Base-by-base conservation (phyloP, 2,797 vertebrate genomes). In the Sarcoramphus papa region DNA sequence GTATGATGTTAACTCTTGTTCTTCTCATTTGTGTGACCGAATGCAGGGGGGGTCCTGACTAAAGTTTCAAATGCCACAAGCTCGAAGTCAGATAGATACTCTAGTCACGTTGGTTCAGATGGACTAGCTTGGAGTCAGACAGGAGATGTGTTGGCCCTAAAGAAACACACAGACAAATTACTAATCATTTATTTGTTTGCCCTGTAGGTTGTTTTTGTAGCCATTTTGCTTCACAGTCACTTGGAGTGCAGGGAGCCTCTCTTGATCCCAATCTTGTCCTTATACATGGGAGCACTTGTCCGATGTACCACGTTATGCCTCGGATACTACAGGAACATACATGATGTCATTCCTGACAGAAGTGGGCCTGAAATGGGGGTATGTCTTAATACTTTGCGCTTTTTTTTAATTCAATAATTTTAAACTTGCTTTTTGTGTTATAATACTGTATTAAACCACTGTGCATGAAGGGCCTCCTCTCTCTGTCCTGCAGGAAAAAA, bases 241-340 rank as follows among this genome's bases (percentile, higher is more conserved):
- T 98, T 99, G 97, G 98, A 99, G 67, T 99, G 99, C 93, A 98
- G 98, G 84, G 99, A 99, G 96, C 99, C 99, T 3, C 98, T 99
- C 68, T 98, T 99, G 80, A 99, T 99, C 97, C 99, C 99, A 2
- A 99, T 99, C 95, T 98, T 99, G 21, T 99, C 99, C n/a, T 97
- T 99, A 81, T 99, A 99, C 88, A 99, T 99, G 99, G 99, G 99
- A 23, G 99, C 99, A 13, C 98, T 99, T 62, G 99, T 99, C 57
- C 99, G 99, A 69, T 99, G 99, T 87, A 99, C 98, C 96, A 99
- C 99, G 0, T 98, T 99, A 76, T 99, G 99, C 88, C 97, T 99
- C 87, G 99, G 99, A 62, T 99, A 99, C 98, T 99, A 99, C 98
- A 98, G 98, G 92, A 99, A 99, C 93, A 98, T 99, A 89, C 99